These are phyloP conservation scores for Euproctis similis DNA, from an alignment of 2,888 invertebrate genomes.

Conservation along the genomic window DNA sequence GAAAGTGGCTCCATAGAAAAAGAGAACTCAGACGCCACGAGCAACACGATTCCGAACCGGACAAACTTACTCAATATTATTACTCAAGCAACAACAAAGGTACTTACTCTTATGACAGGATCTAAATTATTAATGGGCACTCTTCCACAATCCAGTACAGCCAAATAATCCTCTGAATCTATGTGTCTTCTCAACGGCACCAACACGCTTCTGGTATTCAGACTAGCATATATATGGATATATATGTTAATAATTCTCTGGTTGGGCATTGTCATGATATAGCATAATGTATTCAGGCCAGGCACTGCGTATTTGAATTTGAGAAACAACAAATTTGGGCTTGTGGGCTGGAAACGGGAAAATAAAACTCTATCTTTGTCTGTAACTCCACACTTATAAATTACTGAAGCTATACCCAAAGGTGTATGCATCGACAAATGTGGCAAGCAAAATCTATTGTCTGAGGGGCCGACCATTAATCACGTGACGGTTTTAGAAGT, in stretches of 20 bases:
- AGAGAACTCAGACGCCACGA: no score
- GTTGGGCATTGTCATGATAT: constrained; percentile 54
- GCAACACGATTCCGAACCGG: no score
- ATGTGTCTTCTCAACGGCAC: constrained; percentile 46
- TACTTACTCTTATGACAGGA: constrained; percentile 63
- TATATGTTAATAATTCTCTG: constrained; percentile 44
- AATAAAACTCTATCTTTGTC: no score
- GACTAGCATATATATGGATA: constrained; percentile 41
- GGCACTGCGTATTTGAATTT: constrained; percentile 44
- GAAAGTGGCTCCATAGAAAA: no score
- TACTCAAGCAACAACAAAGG: no score
- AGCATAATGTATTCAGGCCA: constrained; percentile 51
- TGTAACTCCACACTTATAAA: no score
- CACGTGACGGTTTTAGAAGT: no score
- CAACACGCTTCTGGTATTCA: constrained; percentile 43
- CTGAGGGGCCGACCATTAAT: no score
- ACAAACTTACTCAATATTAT: no score
- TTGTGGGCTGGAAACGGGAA: constrained; percentile 43
- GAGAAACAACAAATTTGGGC: constrained; percentile 41
- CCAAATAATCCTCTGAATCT: constrained; percentile 35
- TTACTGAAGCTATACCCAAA: no score
- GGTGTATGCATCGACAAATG: no score
- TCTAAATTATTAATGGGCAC: constrained; percentile 68
- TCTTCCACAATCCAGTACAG: constrained; percentile 57
- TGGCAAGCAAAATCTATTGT: no score